Evolutionary conservation across 1,140 invertebrate genomes (phyloP).

Genomic region (Pseudomyrmex cubaensis): DNA sequence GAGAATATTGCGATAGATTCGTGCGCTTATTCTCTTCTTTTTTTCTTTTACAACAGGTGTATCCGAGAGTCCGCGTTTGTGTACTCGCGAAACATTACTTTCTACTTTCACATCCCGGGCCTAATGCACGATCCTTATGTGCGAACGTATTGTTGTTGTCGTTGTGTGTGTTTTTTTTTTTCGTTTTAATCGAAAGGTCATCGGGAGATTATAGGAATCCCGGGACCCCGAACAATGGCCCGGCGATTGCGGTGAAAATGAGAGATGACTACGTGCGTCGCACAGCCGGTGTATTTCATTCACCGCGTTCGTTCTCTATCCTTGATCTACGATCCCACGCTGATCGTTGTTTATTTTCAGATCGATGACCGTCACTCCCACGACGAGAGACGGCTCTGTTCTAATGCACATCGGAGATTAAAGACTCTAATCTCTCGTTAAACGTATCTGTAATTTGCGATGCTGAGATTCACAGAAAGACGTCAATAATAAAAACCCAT

Average conservation of each 20-base stretch:
- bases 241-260: constrained; percentile 2
- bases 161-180: constrained; percentile 2
- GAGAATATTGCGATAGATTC: not conserved
- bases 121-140: constrained; percentile 31
- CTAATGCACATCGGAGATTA: too few relatives aligned
- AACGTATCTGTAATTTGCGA: too few relatives aligned
- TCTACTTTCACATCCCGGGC: constrained; percentile 66
- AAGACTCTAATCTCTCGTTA: too few relatives aligned
- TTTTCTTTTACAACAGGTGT: constrained; percentile 46
- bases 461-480: too few relatives aligned
- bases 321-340: constrained; percentile 4
- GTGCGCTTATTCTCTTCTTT: too few relatives aligned
- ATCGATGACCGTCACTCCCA: not conserved
- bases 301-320: not conserved
- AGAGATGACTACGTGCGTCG: constrained; percentile 28
- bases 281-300: constrained; percentile 25
- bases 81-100: constrained; percentile 47
- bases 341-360: constrained; percentile 1
- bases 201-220: constrained; percentile 8
- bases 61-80: constrained; percentile 19
- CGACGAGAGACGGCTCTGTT: not conserved
- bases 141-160: not conserved
- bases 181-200: constrained; percentile 21
- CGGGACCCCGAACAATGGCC: not conserved
- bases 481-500: too few relatives aligned